Evolutionary conservation across 1,140 invertebrate genomes (phyloP).

Genomic region (Drosophila pseudoobscura): DNA sequence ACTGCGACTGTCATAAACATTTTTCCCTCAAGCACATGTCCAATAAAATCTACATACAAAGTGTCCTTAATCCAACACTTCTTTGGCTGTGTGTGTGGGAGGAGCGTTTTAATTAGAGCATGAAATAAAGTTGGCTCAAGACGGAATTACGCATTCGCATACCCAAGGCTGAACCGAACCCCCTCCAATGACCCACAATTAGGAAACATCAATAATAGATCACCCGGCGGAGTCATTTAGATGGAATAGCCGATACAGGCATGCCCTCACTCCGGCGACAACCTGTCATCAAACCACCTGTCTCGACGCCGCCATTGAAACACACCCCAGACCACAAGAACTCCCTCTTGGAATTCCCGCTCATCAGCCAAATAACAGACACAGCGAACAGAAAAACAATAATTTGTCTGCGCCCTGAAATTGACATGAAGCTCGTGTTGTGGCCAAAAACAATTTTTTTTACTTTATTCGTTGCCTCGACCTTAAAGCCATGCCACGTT

Average conservation of each 20-base stretch:
- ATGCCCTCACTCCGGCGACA: constrained; percentile 15
- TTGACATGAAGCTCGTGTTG: constrained; percentile 34
- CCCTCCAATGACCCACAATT: constrained; percentile 39
- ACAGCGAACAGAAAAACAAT: constrained; percentile 8
- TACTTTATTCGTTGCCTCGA: constrained; percentile 7
- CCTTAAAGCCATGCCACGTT: constrained; percentile 35
- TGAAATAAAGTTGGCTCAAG: constrained; percentile 16
- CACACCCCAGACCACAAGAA: constrained; percentile 14
- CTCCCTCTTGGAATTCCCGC: constrained; percentile 36
- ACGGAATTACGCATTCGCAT: constrained; percentile 13
- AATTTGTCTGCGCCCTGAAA: constrained; percentile 34
- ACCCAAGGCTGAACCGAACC: constrained; percentile 10
- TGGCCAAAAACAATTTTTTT: constrained; percentile 17
- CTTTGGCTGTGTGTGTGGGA: constrained; percentile 22
- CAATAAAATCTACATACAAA: constrained; percentile 68
- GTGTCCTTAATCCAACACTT: constrained; percentile 23
- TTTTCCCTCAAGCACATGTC: constrained; percentile 42
- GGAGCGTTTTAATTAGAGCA: constrained; percentile 47
- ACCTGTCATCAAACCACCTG: constrained; percentile 32
- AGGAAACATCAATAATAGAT: constrained; percentile 55
- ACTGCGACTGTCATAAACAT: constrained; percentile 39
- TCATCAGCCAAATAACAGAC: constrained; percentile 18
- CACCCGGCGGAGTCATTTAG: constrained; percentile 47
- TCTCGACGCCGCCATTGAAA: background rate
- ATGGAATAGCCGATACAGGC: constrained; percentile 41